Percentiles rank a stretch among this genome's conserved stretches.
Evolutionary conservation across 2,797 vertebrate species (phyloP).

Genomic region (Ambastaia sidthimunki): DNA sequence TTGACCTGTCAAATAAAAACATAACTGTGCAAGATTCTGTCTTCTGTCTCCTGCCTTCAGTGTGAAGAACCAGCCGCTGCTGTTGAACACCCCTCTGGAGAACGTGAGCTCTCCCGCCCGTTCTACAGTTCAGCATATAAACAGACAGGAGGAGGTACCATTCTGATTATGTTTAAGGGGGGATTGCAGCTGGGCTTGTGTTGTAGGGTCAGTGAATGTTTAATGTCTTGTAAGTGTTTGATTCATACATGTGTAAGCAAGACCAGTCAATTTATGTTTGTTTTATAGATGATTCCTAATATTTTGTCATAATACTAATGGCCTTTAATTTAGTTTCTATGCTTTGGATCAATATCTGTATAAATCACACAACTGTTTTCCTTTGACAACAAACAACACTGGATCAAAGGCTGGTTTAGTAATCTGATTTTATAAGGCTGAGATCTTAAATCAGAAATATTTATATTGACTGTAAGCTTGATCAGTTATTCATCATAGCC

Average conservation of each 20-base stretch:
- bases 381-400: constrained; percentile 16
- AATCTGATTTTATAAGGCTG: constrained; percentile 1
- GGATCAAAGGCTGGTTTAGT: neutral
- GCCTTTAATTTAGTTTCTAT: constrained; percentile 11
- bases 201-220: neutral
- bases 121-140: constrained; percentile 82
- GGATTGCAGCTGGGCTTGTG: neutral
- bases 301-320: constrained; percentile 23
- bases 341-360: constrained; percentile 14
- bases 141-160: constrained; percentile 87
- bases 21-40: constrained; percentile 18
- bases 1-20: constrained; percentile 6
- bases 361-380: constrained; percentile 30
- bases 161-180: neutral
- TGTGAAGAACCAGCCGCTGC: constrained; percentile 80
- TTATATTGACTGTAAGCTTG: neutral
- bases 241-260: neutral
- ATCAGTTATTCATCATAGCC: constrained; percentile 13
- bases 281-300: neutral
- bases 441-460: neutral
- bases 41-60: constrained; percentile 85
- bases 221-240: neutral
- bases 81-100: constrained; percentile 82
- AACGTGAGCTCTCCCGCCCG: constrained; percentile 86
- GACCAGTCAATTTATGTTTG: constrained; percentile 11